Evolutionary conservation across 2,888 invertebrate species (phyloP).

Genomic region (Pollenia angustigena): DNA sequence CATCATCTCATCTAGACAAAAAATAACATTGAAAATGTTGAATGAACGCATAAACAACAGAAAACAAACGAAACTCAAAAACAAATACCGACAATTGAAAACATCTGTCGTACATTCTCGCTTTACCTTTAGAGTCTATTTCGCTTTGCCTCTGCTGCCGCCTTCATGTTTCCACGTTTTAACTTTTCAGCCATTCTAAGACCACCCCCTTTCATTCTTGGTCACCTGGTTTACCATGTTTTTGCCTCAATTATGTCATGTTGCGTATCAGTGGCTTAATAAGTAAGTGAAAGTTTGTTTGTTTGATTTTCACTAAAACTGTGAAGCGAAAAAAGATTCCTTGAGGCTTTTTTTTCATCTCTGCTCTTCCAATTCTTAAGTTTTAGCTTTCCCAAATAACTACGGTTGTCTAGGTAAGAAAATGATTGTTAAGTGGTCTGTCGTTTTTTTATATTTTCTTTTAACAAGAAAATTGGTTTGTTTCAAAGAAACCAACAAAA

Average conservation of each 20-base stretch:
- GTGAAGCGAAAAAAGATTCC: conserved; percentile 11
- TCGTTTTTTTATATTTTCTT: conserved; percentile 2
- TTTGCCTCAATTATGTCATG: conserved; percentile 29
- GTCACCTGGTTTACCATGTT: neutral
- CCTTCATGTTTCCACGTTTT: neutral
- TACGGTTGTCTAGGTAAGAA: conserved; percentile 69
- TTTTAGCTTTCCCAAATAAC: conserved; percentile 7
- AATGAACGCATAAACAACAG: conserved; percentile 8
- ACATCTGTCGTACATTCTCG: conserved; percentile 61
- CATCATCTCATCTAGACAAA: neutral
- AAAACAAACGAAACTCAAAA: conserved; percentile 6
- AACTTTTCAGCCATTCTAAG: neutral
- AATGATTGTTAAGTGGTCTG: conserved; percentile 67
- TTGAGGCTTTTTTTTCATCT: conserved; percentile 51
- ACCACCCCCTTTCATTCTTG: neutral
- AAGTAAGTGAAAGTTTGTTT: conserved; percentile 69
- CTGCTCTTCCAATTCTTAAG: no score
- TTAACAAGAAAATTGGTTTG: conserved; percentile 15
- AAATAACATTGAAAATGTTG: conserved; percentile 23
- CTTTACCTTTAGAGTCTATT: conserved; percentile 17
- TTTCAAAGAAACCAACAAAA: conserved; percentile 20
- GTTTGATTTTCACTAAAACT: conserved; percentile 26
- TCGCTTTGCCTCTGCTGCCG: neutral
- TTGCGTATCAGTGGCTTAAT: conserved; percentile 49
- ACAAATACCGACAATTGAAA: conserved; percentile 62